Conservation (phyloP, 2,113 vertebrate species). For the Burhinus bistriatus region DNA sequence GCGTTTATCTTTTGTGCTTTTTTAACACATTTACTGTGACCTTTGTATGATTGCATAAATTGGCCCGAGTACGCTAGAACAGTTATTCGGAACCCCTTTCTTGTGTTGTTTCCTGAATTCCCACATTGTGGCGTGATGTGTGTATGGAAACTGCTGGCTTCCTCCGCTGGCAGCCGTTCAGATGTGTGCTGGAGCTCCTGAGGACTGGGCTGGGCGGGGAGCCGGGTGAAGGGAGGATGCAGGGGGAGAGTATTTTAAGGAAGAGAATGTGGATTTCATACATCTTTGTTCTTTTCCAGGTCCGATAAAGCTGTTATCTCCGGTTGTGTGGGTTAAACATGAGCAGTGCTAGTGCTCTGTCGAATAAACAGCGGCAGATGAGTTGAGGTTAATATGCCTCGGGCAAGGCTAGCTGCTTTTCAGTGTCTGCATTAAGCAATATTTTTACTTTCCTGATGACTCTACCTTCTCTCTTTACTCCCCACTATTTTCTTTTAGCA, state of each 20-base stretch:
- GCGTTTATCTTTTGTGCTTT: constrained; percentile 1
- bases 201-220: neutral
- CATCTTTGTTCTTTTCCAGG: constrained; percentile 42
- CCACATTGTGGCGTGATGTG: constrained; percentile 66
- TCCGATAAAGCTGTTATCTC: neutral
- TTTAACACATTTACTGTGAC: constrained; percentile 21
- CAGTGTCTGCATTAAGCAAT: neutral
- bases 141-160: constrained; percentile 60
- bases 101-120: constrained; percentile 68
- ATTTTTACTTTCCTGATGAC: neutral
- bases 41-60: constrained; percentile 58
- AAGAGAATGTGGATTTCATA: neutral
- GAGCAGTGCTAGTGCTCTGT: neutral
- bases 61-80: neutral
- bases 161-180: constrained; percentile 48
- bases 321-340: neutral
- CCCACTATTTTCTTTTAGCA: neutral
- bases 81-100: constrained; percentile 45
- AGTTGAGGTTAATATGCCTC: neutral
- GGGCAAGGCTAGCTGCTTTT: constrained; percentile 4
- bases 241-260: neutral
- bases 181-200: constrained; percentile 1
- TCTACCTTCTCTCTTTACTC: neutral
- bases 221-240: neutral
- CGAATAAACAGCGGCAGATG: neutral